Evolutionary conservation across 2,888 invertebrate genomes (phyloP).

Genomic region (Himalopsyche kuldschensis): DNA sequence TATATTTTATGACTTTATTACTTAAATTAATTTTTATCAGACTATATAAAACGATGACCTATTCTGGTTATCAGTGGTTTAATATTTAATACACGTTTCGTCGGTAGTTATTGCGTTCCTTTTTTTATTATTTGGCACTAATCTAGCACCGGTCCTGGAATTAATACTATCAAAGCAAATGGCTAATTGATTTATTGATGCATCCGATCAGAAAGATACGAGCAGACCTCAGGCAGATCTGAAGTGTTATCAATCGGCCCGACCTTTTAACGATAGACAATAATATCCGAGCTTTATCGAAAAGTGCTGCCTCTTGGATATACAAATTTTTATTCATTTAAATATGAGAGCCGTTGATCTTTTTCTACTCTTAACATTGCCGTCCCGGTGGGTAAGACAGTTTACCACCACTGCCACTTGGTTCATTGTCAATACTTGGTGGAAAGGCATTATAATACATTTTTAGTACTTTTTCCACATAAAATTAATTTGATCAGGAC

Average conservation of each 20-base stretch:
- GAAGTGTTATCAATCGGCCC: not conserved
- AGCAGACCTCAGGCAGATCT: not conserved
- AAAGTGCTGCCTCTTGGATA: not conserved
- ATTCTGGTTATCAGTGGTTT: too few relatives aligned
- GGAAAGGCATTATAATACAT: too few relatives aligned
- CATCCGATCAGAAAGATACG: not conserved
- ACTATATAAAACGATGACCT: too few relatives aligned
- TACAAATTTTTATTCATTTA: not conserved
- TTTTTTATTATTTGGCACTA: not conserved
- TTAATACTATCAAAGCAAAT: not conserved
- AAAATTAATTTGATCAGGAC: too few relatives aligned
- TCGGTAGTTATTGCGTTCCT: too few relatives aligned
- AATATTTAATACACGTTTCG: not conserved
- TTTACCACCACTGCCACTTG: too few relatives aligned
- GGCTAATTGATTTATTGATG: conserved; percentile 1
- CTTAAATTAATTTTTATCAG: too few relatives aligned
- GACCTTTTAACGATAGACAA: not conserved
- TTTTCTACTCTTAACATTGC: too few relatives aligned
- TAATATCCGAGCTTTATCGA: not conserved
- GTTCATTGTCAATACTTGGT: too few relatives aligned
- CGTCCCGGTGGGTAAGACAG: too few relatives aligned
- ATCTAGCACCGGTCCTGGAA: not conserved
- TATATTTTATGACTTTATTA: too few relatives aligned
- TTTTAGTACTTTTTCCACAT: too few relatives aligned
- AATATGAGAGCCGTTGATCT: not conserved